These are phyloP conservation scores for Lophius piscatorius DNA, from an alignment of 2,113 vertebrate genomes.

Conservation along the genomic window DNA sequence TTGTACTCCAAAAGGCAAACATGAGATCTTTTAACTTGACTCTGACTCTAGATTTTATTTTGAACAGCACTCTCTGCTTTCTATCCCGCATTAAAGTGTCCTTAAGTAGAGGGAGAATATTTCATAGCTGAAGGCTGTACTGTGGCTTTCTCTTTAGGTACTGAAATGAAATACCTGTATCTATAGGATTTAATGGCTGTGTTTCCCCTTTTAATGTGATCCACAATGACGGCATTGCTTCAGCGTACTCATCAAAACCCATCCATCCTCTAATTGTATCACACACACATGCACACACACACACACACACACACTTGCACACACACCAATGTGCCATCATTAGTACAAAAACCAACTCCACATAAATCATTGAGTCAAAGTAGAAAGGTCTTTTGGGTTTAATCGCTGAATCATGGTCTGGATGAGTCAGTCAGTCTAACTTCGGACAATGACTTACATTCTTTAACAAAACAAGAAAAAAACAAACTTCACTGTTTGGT, in stretches of 20 bases:
- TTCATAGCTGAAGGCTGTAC: constrained; percentile 30
- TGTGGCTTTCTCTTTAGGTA: constrained; percentile 1
- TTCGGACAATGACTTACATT: constrained; percentile 18
- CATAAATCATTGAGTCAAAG: constrained; percentile 8
- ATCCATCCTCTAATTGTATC: constrained; percentile 50
- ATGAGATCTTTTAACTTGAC: background rate
- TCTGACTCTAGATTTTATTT: too few species aligned
- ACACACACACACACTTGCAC: constrained; percentile 11
- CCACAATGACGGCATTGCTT: constrained; percentile 36
- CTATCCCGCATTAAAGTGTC: too few species aligned
- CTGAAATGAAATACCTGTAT: constrained; percentile 20
- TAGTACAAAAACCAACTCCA: constrained; percentile 7
- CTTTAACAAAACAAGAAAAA: constrained; percentile 17
- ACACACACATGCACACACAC: constrained; percentile 22
- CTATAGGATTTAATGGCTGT: constrained; percentile 17
- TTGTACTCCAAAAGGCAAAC: background rate
- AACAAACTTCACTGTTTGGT: too few species aligned
- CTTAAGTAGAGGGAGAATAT: background rate
- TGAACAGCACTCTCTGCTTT: too few species aligned
- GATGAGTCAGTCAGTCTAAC: background rate
- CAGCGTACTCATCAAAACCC: constrained; percentile 47
- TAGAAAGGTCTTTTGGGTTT: constrained; percentile 15
- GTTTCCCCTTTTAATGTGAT: constrained; percentile 25
- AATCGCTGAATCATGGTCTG: constrained; percentile 16
- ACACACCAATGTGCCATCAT: constrained; percentile 5